phyloP scores from a whole-genome alignment of 2,797 vertebrate species.

The Betta splendens region DNA sequence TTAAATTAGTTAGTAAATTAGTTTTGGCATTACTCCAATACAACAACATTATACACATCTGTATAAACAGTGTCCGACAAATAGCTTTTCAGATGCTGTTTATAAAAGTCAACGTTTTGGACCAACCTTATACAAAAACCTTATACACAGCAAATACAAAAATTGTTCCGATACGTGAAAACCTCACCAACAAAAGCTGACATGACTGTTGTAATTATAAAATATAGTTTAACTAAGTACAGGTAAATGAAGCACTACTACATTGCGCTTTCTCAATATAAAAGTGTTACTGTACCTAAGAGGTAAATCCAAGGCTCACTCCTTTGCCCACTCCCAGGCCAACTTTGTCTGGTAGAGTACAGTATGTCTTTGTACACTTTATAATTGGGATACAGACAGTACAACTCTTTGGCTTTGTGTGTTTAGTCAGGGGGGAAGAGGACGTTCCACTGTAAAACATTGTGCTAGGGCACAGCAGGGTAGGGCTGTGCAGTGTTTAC shows the following conservation, averaged over 20 bases:
- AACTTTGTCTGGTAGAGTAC: constrained; percentile 11
- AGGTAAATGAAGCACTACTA: neutral
- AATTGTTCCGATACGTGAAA: neutral
- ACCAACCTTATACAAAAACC: too few relatives aligned
- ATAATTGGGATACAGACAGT: constrained; percentile 39
- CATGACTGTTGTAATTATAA: too few relatives aligned
- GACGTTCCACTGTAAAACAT: constrained; percentile 40
- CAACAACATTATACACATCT: constrained; percentile 5
- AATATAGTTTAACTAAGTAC: too few relatives aligned
- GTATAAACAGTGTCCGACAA: neutral
- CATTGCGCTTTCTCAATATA: constrained; percentile 14
- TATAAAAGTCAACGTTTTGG: constrained; percentile 16
- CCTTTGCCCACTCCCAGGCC: constrained; percentile 21
- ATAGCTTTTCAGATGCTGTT: constrained; percentile 12
- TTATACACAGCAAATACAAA: constrained; percentile 17
- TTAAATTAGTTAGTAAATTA: constrained; percentile 5
- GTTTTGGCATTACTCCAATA: neutral
- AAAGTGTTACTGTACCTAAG: too few relatives aligned
- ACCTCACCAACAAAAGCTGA: constrained; percentile 9
- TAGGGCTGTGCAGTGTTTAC: constrained; percentile 30
- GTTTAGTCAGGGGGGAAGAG: constrained; percentile 43
- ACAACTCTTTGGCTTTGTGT: constrained; percentile 22
- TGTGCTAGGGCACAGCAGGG: constrained; percentile 20
- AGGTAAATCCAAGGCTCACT: constrained; percentile 48
- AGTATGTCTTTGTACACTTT: constrained; percentile 26